Evolutionary conservation across 2,888 invertebrate species (phyloP).

Genomic region (Agapostemon virescens): DNA sequence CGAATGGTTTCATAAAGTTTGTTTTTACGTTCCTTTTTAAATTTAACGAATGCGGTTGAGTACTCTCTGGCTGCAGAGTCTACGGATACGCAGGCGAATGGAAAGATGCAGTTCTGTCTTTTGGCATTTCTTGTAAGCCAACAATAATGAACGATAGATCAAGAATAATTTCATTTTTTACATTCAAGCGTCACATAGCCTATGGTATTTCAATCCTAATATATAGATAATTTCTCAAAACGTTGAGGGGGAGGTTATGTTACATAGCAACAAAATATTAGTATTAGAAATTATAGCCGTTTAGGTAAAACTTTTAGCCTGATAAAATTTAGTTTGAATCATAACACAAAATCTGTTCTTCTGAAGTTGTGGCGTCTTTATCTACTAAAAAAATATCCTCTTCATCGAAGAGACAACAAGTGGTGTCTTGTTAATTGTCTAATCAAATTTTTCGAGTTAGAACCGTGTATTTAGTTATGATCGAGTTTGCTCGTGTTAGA

Average conservation of each 20-base stretch:
- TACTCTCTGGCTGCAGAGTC: too few species aligned
- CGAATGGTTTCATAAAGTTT: too few species aligned
- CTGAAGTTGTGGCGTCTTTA: neutral
- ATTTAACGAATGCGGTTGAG: too few species aligned
- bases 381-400: neutral
- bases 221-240: constrained; percentile 2
- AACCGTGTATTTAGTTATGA: neutral
- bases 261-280: neutral
- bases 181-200: too few species aligned
- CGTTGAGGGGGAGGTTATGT: neutral
- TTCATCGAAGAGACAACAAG: neutral
- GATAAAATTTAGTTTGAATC: constrained; percentile 45
- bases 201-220: neutral
- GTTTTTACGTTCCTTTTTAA: too few species aligned
- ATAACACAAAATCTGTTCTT: neutral
- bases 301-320: constrained; percentile 25
- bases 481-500: too few species aligned
- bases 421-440: neutral
- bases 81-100: too few species aligned
- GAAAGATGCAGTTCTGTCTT: too few species aligned
- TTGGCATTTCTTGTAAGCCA: too few species aligned
- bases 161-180: too few species aligned
- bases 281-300: neutral
- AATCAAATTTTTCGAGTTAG: neutral
- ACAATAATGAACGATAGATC: neutral